These are phyloP conservation scores for Gymnobelideus leadbeateri DNA, from an alignment of 2,113 vertebrate species.

Conservation along the genomic window DNA sequence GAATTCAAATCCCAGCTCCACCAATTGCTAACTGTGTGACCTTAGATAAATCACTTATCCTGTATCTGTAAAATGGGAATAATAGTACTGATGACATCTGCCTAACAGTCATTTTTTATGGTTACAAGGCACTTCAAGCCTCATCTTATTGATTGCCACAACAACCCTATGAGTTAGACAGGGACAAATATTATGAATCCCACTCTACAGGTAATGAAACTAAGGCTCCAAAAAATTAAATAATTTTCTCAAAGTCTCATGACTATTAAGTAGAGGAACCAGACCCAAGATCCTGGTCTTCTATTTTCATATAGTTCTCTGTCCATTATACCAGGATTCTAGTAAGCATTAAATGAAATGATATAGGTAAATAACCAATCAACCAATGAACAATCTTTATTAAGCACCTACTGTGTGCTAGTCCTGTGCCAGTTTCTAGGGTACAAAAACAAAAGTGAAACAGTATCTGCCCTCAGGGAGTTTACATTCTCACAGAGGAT, in stretches of 20 bases:
- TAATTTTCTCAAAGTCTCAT: background rate
- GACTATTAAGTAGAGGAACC: background rate
- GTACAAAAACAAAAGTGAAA: background rate
- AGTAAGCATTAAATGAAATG: background rate
- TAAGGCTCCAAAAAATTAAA: background rate
- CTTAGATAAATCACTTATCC: background rate
- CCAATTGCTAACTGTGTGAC: background rate
- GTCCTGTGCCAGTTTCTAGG: background rate
- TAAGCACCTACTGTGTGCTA: background rate
- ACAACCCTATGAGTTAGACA: too few relatives aligned
- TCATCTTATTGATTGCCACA: background rate
- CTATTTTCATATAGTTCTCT: background rate
- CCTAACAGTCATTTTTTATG: background rate
- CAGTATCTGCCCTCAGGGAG: background rate
- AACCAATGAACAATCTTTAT: background rate
- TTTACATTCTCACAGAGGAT: background rate
- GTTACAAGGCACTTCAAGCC: background rate
- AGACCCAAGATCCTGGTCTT: background rate
- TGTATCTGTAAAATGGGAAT: background rate
- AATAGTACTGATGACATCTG: background rate
- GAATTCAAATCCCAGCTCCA: background rate
- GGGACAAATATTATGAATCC: background rate
- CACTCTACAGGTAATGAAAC: background rate
- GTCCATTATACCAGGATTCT: background rate
- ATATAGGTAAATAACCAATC: background rate